phyloP scores from a whole-genome alignment of 2,888 invertebrate genomes.

The Gasteruption jaculator region DNA sequence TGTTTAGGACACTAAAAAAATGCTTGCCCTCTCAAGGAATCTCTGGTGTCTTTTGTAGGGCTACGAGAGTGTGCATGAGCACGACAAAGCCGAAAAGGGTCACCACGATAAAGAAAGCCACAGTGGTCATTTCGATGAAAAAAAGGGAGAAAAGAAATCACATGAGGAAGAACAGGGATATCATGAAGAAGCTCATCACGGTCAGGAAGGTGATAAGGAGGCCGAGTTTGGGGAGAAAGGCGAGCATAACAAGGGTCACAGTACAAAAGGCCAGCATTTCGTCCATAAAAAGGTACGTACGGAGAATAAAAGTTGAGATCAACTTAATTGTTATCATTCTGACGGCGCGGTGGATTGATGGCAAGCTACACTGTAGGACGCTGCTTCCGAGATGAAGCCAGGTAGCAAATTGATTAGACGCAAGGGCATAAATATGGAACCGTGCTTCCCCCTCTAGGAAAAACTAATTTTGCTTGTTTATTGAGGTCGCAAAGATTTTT shows the following conservation, averaged over 20 bases:
- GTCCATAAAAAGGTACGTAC: conserved; percentile 50
- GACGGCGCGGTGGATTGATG: too few species aligned
- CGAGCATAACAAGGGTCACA: conserved; percentile 51
- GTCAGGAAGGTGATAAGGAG: conserved; percentile 56
- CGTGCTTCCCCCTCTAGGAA: too few species aligned
- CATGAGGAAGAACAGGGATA: conserved; percentile 64
- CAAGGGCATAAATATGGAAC: too few species aligned
- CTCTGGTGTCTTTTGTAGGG: conserved; percentile 22
- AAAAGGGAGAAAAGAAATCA: conserved; percentile 61
- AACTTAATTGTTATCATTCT: not conserved
- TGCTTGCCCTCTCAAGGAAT: too few species aligned
- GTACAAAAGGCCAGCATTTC: conserved; percentile 52
- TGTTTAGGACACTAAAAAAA: too few species aligned
- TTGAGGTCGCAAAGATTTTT: too few species aligned
- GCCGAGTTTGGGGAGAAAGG: conserved; percentile 48
- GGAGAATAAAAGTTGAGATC: not conserved
- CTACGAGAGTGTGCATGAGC: conserved; percentile 40
- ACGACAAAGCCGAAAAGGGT: conserved; percentile 53
- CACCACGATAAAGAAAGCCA: conserved; percentile 69
- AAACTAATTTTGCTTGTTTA: too few species aligned
- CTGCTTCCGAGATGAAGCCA: too few species aligned
- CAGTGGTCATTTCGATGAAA: conserved; percentile 63
- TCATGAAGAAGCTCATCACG: conserved; percentile 63
- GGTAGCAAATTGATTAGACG: too few species aligned
- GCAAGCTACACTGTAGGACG: too few species aligned